Evolutionary conservation across 2,888 invertebrate species (phyloP).

Genomic region (Osmoderma eremita): DNA sequence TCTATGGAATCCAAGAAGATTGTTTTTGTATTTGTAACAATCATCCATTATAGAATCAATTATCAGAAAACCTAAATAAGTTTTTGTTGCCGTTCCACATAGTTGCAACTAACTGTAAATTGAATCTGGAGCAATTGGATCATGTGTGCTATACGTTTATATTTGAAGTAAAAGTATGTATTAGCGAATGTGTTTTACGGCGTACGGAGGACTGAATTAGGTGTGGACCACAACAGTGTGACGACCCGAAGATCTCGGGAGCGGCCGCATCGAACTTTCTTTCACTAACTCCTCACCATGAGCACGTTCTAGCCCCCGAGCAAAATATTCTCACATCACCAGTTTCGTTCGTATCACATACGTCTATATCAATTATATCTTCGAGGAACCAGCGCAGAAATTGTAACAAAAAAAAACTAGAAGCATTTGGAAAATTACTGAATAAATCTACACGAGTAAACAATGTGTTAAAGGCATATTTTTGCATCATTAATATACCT

Average conservation of each 20-base stretch:
- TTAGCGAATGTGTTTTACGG: constrained; percentile 23
- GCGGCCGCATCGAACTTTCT: constrained; percentile 35
- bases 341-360: constrained; percentile 20
- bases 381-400: background rate
- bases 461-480: too few species aligned
- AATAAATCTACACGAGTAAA: too few species aligned
- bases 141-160: background rate
- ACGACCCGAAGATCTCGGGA: constrained; percentile 32
- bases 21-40: too few species aligned
- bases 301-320: constrained; percentile 33
- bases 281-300: constrained; percentile 28
- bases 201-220: constrained; percentile 34
- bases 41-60: too few species aligned
- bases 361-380: constrained; percentile 17
- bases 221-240: constrained; percentile 37
- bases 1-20: too few species aligned
- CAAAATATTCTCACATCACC: constrained; percentile 26
- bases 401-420: background rate
- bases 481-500: too few species aligned
- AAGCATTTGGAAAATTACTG: background rate
- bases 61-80: too few species aligned
- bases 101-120: too few species aligned
- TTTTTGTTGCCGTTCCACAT: too few species aligned
- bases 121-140: too few species aligned
- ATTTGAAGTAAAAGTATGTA: constrained; percentile 5